Conservation (phyloP, 1,140 invertebrate species). For the Whitmania pigra region DNA sequence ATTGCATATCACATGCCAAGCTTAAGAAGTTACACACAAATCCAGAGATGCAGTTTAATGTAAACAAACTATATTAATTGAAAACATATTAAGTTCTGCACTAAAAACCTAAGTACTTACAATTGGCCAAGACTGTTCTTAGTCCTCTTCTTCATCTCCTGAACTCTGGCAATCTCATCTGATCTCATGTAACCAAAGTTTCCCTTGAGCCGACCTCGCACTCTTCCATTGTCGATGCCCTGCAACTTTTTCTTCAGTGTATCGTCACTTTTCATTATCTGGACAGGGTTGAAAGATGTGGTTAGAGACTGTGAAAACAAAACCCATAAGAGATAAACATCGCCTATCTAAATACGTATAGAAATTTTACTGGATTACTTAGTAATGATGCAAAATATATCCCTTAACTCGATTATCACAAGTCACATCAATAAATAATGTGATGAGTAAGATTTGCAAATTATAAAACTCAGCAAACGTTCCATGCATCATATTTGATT, state of each 20-base stretch:
- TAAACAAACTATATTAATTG: neutral
- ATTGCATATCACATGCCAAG: no score
- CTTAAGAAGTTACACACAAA: neutral
- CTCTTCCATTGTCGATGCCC: neutral
- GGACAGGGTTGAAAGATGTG: neutral
- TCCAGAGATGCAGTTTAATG: neutral
- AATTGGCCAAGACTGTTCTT: neutral
- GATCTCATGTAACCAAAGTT: constrained; percentile 11
- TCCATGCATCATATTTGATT: no score
- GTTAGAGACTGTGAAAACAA: no score
- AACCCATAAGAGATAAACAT: no score
- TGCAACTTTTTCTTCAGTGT: constrained; percentile 1
- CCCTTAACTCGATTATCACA: no score
- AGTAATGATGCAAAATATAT: no score
- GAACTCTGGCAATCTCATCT: neutral
- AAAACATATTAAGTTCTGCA: neutral
- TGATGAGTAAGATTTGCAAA: no score
- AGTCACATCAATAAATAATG: no score
- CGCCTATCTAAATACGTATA: no score
- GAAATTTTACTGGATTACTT: no score
- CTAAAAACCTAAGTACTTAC: no score
- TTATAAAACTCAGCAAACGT: no score
- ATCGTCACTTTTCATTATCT: constrained; percentile 2
- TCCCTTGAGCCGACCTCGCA: constrained; percentile 2
- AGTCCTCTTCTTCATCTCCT: neutral